Percentiles rank a stretch among this genome's conserved stretches.
Evolutionary conservation across 2,113 vertebrate genomes (phyloP).

Genomic region (Tachysurus fulvidraco): DNA sequence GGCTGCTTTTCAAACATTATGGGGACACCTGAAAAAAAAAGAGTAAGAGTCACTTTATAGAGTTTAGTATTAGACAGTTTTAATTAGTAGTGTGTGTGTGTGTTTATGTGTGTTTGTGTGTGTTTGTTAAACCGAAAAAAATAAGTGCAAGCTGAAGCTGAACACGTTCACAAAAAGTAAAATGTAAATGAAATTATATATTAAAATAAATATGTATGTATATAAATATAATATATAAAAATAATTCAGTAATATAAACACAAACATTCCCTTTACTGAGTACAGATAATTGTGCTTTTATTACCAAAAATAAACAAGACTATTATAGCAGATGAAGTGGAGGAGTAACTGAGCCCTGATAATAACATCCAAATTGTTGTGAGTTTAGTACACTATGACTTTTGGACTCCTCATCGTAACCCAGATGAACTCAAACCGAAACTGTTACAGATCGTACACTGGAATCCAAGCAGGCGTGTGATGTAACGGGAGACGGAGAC

Average conservation of each 20-base stretch:
- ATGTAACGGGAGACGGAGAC: conserved; percentile 15
- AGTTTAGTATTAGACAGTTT: too few species aligned
- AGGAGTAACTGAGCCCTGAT: not conserved
- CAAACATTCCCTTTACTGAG: not conserved
- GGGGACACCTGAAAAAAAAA: conserved; percentile 32
- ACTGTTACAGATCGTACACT: not conserved
- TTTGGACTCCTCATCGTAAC: not conserved
- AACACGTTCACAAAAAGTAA: not conserved
- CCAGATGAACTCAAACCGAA: not conserved
- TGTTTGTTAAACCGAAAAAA: too few species aligned
- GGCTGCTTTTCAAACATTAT: conserved; percentile 76
- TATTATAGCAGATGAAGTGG: not conserved
- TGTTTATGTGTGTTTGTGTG: too few species aligned
- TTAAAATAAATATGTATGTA: too few species aligned
- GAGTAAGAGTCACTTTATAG: not conserved
- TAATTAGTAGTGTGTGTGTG: too few species aligned
- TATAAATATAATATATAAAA: too few species aligned
- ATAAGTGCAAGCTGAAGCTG: not conserved
- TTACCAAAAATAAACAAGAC: not conserved
- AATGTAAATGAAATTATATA: too few species aligned
- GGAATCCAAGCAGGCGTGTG: not conserved
- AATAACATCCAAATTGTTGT: not conserved
- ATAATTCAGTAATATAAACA: not conserved
- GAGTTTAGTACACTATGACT: not conserved
- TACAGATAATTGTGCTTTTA: not conserved